Base-by-base conservation (phyloP, 2,797 vertebrate genomes). In the Glyptemys insculpta region DNA sequence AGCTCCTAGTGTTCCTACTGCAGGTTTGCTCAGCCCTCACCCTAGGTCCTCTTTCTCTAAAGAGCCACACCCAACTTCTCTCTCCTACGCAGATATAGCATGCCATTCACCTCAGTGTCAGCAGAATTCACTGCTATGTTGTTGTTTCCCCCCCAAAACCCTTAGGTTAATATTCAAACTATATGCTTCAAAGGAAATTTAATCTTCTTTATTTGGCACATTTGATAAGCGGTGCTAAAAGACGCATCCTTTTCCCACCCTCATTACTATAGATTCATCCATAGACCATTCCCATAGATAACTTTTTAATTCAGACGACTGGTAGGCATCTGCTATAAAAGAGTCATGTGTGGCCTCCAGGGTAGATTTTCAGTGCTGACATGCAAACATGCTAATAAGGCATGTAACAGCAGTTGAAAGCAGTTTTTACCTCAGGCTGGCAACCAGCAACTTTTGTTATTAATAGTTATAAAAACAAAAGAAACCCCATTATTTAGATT, bases 161-260 rank as follows among this genome's bases (percentile, higher is more conserved):
- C 52, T 96, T 95, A 86, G 86, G n/a, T 79, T 88, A 95, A 94
- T 91, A 74, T 96, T 53, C 92, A 92, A 96, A 86, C 84, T 94
- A 79, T 82, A 85, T 87, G 41, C 25, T 41, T 78, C n/a, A 85
- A 85, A 96, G 62, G 87, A 95, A 82, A 37, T 76, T 12, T 79
- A 2, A 92, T 96, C 96, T 96, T 94, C 92, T 96, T 82, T 79
- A 47, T 86, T 57, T 86, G 80, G 83, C 25, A 1, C 2, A 11
- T 44, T 74, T 85, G 92, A 78, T 87, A 83, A 81, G 87, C 81
- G 50, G 10, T 62, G 87, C 25, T 93, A 6, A 74, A 87, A 92
- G 52, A 68, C 8, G 82, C 79, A 85, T 86, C 89, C 12, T 93
- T 12, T 0, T 25, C 91, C 91, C 90, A 72, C 78, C n/a, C 34